Base-by-base conservation (phyloP, 2,888 invertebrate species). In the Eledona agricola region DNA sequence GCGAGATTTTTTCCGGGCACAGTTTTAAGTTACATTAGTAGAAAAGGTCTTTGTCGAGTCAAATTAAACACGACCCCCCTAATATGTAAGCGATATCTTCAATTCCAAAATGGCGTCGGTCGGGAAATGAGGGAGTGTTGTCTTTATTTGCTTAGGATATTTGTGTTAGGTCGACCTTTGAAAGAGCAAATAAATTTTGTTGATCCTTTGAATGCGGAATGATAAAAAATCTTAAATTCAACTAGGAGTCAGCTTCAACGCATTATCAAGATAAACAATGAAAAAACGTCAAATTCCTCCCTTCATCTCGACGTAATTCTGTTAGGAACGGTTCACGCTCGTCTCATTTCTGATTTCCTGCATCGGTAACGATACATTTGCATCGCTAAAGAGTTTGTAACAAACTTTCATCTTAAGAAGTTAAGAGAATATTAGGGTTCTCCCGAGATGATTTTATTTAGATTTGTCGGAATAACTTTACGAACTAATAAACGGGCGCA, bases 81-180 rank as follows among this genome's bases (percentile, higher is more conserved):
- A 57, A 61, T 58, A 55, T 63, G 65, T 63, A 65, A 65, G 60
- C 57, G 64, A 65, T 65, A 65, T 59, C 50, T 59, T 56, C 57
- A 58, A 62, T 62, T 66, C 57, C 57, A 59, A 55, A 20, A 64
- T 59, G 62, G 59, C 59, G 60, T 51, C 51, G 55, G 51, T 60
- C 55, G 51, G n/a, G 59, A 62, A 63, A 62, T 65, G 58, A 66
- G 68, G 69, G 68, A 64, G 66, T 63, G 66, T 65, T 66, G 64
- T 65, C 67, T 67, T 66, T 70, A 69, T 72, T 72, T 71, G 69
- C 64, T 72, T 70, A 72, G 71, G 71, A 66, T 70, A 68, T 71
- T 70, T 70, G 67, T 62, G 61, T 62, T 29, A 64, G 60, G 64
- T 58, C 63, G 70, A 66, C 69, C 70, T 71, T 69, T 69, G 62